Percentiles rank a stretch among this genome's conserved stretches.
Conservation (phyloP, 23 tunicate species). For the Halocynthia aurantium region DNA sequence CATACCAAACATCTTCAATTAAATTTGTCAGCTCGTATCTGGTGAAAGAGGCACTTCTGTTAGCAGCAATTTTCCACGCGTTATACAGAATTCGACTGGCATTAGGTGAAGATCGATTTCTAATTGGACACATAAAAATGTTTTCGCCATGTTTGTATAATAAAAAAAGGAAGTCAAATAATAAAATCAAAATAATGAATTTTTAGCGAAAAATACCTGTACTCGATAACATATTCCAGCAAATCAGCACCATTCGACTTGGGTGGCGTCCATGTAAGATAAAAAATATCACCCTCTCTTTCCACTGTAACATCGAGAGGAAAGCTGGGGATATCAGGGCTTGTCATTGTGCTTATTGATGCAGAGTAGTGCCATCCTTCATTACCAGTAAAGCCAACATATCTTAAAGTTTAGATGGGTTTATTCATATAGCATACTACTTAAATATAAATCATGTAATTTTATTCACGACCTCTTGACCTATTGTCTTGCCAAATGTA, state of each 20-base stretch:
- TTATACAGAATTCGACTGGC: slow-evolving; percentile 17
- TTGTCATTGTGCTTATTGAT: slow-evolving; percentile 5
- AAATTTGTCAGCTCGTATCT: slow-evolving; percentile 19
- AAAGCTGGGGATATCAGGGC: slow-evolving; percentile 15
- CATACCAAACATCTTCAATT: slow-evolving; percentile 20
- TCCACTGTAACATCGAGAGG: slow-evolving; percentile 26
- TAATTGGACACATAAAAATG: not conserved
- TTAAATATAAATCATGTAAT: too few relatives aligned
- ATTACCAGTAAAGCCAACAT: slow-evolving; percentile 14
- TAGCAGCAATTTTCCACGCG: slow-evolving; percentile 9
- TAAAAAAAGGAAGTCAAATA: too few relatives aligned
- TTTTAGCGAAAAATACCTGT: not conserved
- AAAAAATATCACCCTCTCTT: slow-evolving; percentile 2
- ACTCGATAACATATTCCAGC: not conserved
- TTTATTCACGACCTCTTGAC: too few relatives aligned
- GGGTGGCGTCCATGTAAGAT: slow-evolving; percentile 18
- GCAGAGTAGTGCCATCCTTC: slow-evolving; percentile 6
- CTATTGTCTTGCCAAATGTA: too few relatives aligned
- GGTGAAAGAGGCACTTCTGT: not conserved
- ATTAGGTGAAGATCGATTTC: slow-evolving; percentile 38
- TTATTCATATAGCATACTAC: too few relatives aligned
- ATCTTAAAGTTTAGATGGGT: not conserved
- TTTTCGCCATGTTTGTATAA: not conserved
- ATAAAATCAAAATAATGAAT: not conserved
- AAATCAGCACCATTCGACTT: not conserved